phyloP scores from a whole-genome alignment of 2,797 vertebrate species.

The Gymnopithys bicolor region DNA sequence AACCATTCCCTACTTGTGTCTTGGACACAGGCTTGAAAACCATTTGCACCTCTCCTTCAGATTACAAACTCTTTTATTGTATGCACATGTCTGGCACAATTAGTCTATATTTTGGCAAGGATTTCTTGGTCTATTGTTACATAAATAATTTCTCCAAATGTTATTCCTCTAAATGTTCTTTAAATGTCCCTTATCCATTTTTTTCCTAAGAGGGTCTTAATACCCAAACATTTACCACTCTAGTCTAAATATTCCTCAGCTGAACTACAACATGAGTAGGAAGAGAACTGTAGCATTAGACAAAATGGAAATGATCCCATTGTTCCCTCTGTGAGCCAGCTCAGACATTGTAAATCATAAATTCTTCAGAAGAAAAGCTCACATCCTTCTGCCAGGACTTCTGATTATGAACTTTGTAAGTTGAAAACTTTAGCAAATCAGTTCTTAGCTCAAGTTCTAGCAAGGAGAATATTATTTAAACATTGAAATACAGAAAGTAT shows the following conservation, averaged over 20 bases:
- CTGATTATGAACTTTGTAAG: not conserved
- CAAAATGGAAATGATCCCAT: conserved; percentile 4
- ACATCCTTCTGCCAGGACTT: not conserved
- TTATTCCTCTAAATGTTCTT: not conserved
- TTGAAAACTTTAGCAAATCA: not conserved
- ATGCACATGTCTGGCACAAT: not conserved
- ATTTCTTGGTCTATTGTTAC: not conserved
- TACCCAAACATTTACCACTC: conserved; percentile 35
- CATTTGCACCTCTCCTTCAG: not conserved
- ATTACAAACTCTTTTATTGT: not conserved
- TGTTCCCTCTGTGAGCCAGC: not conserved
- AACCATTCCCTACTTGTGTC: not conserved
- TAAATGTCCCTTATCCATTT: not conserved
- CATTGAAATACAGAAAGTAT: not conserved
- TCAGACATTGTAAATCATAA: not conserved
- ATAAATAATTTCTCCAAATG: conserved; percentile 14
- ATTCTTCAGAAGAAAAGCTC: not conserved
- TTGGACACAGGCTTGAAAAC: not conserved
- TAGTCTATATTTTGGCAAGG: not conserved
- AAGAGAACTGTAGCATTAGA: not conserved
- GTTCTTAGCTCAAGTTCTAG: not conserved
- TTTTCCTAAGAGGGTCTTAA: not conserved
- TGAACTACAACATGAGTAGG: not conserved
- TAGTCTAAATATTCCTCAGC: conserved; percentile 52
- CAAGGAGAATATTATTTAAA: not conserved